phyloP scores from a whole-genome alignment of 2,113 vertebrate species.

The Phyllostomus hastatus region DNA sequence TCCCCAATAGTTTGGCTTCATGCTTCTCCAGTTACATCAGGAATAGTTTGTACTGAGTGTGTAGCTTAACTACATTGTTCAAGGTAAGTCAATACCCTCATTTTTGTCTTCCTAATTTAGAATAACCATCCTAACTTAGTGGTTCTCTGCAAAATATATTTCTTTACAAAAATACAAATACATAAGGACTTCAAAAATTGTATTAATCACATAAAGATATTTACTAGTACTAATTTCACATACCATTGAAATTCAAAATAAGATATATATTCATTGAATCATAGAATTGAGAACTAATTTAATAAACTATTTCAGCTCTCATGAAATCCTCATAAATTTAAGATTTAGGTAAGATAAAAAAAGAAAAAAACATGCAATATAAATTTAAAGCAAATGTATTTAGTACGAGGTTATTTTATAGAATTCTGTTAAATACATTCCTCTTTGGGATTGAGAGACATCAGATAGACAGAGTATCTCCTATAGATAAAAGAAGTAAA shows the following conservation, averaged over 20 bases:
- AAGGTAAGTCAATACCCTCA: background rate
- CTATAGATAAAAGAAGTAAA: background rate
- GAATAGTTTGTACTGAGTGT: background rate
- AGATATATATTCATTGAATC: background rate
- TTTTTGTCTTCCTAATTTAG: background rate
- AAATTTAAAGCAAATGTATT: constrained; percentile 12
- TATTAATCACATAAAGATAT: background rate
- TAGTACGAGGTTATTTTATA: background rate
- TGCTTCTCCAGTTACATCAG: background rate
- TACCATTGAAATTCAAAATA: background rate
- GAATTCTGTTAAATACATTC: background rate
- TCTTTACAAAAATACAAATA: constrained; percentile 11
- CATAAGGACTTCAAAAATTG: background rate
- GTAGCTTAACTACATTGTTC: background rate
- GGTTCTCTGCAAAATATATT: background rate
- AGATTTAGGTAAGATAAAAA: constrained; percentile 9
- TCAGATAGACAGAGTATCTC: background rate
- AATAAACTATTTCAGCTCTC: background rate
- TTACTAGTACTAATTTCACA: constrained; percentile 32
- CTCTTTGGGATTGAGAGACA: background rate
- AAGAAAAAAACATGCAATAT: background rate
- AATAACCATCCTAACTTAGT: background rate
- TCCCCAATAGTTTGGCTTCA: background rate
- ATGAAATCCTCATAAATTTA: constrained; percentile 27
- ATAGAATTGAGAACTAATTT: constrained; percentile 5